Evolutionary conservation across 1,140 invertebrate species (phyloP), one percentile per base, ranked within the genome.

Genomic region (Drosophila dunni): DNA sequence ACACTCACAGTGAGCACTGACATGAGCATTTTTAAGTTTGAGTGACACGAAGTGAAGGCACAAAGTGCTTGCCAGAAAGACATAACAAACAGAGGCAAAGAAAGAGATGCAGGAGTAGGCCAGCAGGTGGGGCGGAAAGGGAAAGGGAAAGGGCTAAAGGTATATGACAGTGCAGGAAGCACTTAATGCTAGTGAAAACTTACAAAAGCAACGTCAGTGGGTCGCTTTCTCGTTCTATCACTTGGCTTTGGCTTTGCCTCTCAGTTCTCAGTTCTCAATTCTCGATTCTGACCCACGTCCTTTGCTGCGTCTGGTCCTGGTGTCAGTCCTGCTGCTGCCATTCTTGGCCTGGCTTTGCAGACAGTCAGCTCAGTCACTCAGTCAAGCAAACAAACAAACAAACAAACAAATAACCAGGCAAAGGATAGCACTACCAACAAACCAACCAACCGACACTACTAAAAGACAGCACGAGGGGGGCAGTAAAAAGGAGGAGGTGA

Each of bases 171-270:
- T 53, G 71, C 62, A 63, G 83, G 80, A 65, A 88, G 79, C 83
- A 88, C 79, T 83, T 86, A 86, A 88, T 86, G 83, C 83, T 79
- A 83, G 83, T 79, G 79, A 83, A 86, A 79, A 69, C 79, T 79
- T 64, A 64, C 38, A 69, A 86, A 72, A 70, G 78, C 66, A 69
- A 63, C 66, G 82, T 48, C 83, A 82, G 65, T 83, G 73, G 76
- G 76, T 86, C 84, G 84, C 66, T 79, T 71, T 76, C 75, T 77
- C 67, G 80, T 63, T 68, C 73, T 66, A 46, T 61, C 68, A 64
- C 50, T 74, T 62, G 73, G 60, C 78, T 63, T 66, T 58, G 42
- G 75, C 58, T 45, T 62, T 46, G 53, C 40, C 68, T 33, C 24
- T 29, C 24, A 29, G 24, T 29, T 29, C 24, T 29, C 3, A 29